Evolutionary conservation across 2,888 invertebrate species (phyloP).

Genomic region (Syrphus vitripennis): DNA sequence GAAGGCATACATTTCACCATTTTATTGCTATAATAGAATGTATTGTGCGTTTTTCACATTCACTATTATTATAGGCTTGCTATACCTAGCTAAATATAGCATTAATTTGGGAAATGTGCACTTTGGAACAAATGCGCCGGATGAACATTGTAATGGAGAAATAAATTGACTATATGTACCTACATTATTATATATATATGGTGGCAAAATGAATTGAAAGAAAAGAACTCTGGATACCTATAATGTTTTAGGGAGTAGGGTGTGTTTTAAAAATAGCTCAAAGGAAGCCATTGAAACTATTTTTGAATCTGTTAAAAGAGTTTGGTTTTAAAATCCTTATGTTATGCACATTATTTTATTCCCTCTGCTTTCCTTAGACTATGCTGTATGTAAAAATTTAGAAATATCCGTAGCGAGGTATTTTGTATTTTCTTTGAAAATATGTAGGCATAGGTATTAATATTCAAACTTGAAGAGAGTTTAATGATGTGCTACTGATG

Average conservation of each 20-base stretch:
- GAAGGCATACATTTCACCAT: slow-evolving; percentile 50
- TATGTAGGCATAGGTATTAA: too few species aligned
- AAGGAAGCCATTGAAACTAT: slow-evolving; percentile 53
- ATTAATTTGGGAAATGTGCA: slow-evolving; percentile 55
- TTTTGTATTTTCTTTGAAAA: too few species aligned
- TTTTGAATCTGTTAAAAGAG: not conserved
- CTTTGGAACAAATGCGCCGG: slow-evolving; percentile 32
- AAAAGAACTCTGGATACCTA: too few species aligned
- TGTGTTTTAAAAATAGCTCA: slow-evolving; percentile 55
- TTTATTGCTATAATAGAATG: slow-evolving; percentile 8
- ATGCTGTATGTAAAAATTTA: too few species aligned
- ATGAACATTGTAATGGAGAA: not conserved
- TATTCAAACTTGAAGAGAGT: too few species aligned
- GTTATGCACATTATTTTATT: too few species aligned
- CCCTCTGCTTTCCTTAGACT: too few species aligned
- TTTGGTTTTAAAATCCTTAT: not conserved
- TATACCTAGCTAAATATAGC: slow-evolving; percentile 68
- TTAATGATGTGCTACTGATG: too few species aligned
- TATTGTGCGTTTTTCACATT: slow-evolving; percentile 33
- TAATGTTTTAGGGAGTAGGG: slow-evolving; percentile 31
- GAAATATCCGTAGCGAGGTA: too few species aligned
- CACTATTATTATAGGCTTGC: slow-evolving; percentile 15
- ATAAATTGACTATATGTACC: slow-evolving; percentile 5
- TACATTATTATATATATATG: not conserved
- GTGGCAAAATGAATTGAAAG: slow-evolving; percentile 53